Percentiles rank a stretch among this genome's conserved stretches.
Evolutionary conservation across 2,888 invertebrate genomes (phyloP).

Genomic region (Tenthredo scrophulariae): DNA sequence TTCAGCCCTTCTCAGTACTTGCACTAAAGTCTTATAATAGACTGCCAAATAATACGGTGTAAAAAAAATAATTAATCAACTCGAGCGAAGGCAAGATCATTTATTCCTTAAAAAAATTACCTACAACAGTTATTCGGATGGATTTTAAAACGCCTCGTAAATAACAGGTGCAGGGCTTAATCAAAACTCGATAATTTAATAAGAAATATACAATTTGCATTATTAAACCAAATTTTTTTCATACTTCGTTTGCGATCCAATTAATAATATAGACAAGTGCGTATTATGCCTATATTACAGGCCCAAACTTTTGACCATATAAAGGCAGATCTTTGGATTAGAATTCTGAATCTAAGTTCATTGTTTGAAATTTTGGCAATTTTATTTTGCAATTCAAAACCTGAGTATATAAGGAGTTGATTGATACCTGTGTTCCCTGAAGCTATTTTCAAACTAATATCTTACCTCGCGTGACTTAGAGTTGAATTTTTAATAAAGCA

Average conservation of each 20-base stretch:
- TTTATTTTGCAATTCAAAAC: conserved; percentile 5
- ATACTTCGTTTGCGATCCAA: background rate
- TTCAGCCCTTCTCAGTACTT: background rate
- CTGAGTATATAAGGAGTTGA: background rate
- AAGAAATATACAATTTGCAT: conserved; percentile 1
- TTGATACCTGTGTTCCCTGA: background rate
- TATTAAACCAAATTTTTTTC: background rate
- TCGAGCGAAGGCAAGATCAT: background rate
- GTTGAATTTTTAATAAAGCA: conserved; percentile 35
- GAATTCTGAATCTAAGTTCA: background rate
- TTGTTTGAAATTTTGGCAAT: background rate
- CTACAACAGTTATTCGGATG: background rate
- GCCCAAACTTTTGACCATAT: background rate
- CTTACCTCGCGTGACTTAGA: conserved; percentile 2
- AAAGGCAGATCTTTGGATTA: background rate
- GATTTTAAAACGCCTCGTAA: background rate
- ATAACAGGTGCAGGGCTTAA: background rate
- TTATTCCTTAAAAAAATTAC: background rate
- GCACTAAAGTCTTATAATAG: background rate
- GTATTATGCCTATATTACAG: background rate
- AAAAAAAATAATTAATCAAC: background rate
- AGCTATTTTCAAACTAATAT: conserved; percentile 8
- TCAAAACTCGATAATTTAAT: conserved; percentile 14
- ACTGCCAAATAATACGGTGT: background rate
- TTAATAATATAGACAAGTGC: background rate